Percentiles rank a stretch among this genome's conserved stretches.
Conservation (phyloP, 23 tunicate species). For the Ciona savignyi region DNA sequence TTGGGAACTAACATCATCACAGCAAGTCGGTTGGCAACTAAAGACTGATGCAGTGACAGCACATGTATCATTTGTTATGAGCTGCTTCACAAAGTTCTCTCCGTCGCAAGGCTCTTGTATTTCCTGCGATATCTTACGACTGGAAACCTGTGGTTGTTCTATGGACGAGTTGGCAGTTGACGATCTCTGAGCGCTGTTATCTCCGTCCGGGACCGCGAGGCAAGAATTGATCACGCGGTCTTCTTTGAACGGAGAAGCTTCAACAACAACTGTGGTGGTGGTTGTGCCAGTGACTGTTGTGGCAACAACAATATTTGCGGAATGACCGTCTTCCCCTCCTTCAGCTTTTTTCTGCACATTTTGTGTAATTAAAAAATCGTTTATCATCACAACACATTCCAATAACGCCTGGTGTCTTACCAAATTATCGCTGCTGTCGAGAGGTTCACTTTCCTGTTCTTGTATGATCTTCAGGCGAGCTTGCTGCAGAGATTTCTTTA, state of each 20-base stretch:
- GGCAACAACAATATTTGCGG: neutral
- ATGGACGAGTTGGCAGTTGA: conserved; percentile 16
- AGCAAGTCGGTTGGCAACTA: neutral
- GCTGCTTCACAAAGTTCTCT: neutral
- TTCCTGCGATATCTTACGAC: neutral
- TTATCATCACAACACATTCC: too few relatives aligned
- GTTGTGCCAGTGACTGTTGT: neutral
- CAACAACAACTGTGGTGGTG: conserved; percentile 8
- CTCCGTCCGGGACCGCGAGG: conserved; percentile 16
- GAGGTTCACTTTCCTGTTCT: neutral
- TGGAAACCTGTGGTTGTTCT: neutral
- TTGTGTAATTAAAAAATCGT: too few relatives aligned
- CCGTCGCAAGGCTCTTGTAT: neutral
- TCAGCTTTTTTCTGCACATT: too few relatives aligned
- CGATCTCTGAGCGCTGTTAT: conserved; percentile 17
- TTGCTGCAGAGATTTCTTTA: conserved; percentile 44
- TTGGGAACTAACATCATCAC: neutral
- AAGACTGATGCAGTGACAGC: neutral
- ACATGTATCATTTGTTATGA: neutral
- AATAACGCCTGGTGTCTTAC: too few relatives aligned
- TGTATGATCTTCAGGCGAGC: neutral
- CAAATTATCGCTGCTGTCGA: conserved; percentile 2
- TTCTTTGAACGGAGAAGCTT: neutral
- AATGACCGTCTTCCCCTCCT: too few relatives aligned
- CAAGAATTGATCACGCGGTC: neutral